These are phyloP conservation scores for Recurvirostra avosetta DNA, from an alignment of 2,113 vertebrate species.

Conservation along the genomic window DNA sequence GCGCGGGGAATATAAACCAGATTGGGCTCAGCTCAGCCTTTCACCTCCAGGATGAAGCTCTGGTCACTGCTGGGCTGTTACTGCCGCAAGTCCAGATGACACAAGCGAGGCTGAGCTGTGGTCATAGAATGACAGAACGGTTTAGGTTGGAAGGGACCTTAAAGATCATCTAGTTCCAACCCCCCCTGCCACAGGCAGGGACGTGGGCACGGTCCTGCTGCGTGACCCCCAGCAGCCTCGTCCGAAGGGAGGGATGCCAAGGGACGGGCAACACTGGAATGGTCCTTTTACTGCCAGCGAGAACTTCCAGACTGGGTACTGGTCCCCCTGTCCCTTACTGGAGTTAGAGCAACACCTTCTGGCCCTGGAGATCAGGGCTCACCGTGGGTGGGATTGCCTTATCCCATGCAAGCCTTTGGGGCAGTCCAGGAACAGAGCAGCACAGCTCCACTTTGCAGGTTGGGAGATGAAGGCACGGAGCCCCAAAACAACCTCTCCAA, in stretches of 20 bases:
- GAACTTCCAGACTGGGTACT: background rate
- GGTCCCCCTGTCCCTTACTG: background rate
- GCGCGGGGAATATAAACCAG: background rate
- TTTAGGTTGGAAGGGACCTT: too few relatives aligned
- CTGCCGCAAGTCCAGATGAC: background rate
- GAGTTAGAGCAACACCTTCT: background rate
- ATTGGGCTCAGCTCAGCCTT: background rate
- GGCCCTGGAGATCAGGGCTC: background rate
- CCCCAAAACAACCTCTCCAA: background rate
- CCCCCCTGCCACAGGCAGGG: too few relatives aligned
- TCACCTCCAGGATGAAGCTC: background rate
- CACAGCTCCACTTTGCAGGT: fast-evolving
- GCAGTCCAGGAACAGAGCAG: background rate
- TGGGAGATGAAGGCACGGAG: fast-evolving
- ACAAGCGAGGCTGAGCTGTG: background rate
- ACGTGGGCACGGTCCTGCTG: background rate
- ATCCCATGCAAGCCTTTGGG: fast-evolving
- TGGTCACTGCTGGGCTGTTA: background rate
- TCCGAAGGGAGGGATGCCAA: background rate
- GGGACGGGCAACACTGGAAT: too few relatives aligned
- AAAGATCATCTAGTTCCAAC: too few relatives aligned
- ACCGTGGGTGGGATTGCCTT: fast-evolving
- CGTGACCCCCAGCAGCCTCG: fast-evolving
- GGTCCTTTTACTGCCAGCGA: background rate
- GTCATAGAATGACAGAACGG: too few relatives aligned